A percentile compares a stretch with the other conserved stretches of the same genome.
Evolutionary conservation across 2,888 invertebrate genomes (phyloP).

Genomic region (Sepioteuthis lessoniana): DNA sequence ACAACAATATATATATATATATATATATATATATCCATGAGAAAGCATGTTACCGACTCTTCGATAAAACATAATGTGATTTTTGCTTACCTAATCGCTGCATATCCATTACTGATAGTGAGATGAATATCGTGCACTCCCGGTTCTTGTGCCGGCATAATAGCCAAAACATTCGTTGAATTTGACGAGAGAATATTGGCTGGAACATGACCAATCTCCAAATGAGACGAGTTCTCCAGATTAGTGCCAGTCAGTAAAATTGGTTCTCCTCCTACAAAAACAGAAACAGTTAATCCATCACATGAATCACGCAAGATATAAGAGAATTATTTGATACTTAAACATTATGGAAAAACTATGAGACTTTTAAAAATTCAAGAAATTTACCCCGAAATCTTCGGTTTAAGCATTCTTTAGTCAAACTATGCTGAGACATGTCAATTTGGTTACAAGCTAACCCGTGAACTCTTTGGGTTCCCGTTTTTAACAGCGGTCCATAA

Average conservation of each 20-base stretch:
- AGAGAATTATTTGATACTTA: too few species aligned
- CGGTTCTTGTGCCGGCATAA: constrained; percentile 35
- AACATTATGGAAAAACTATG: too few species aligned
- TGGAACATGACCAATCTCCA: constrained; percentile 34
- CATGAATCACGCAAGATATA: neutral
- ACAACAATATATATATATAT: too few species aligned
- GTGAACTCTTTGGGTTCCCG: too few species aligned
- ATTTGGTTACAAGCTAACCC: too few species aligned
- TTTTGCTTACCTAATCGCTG: constrained; percentile 18
- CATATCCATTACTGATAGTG: constrained; percentile 39
- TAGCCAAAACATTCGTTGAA: constrained; percentile 34
- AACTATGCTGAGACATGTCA: too few species aligned
- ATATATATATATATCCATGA: neutral
- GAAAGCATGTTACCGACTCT: neutral
- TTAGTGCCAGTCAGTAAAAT: constrained; percentile 39
- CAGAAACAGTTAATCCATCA: neutral
- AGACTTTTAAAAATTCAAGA: too few species aligned
- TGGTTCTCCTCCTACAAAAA: neutral
- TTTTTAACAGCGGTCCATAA: too few species aligned
- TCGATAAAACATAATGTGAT: neutral
- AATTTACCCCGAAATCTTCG: too few species aligned
- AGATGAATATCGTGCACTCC: constrained; percentile 35
- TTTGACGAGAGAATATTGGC: neutral
- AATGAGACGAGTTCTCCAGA: neutral
- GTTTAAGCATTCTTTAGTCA: too few species aligned